Base-by-base conservation (phyloP, 1,140 invertebrate species). In the Macrostomum lignano region DNA sequence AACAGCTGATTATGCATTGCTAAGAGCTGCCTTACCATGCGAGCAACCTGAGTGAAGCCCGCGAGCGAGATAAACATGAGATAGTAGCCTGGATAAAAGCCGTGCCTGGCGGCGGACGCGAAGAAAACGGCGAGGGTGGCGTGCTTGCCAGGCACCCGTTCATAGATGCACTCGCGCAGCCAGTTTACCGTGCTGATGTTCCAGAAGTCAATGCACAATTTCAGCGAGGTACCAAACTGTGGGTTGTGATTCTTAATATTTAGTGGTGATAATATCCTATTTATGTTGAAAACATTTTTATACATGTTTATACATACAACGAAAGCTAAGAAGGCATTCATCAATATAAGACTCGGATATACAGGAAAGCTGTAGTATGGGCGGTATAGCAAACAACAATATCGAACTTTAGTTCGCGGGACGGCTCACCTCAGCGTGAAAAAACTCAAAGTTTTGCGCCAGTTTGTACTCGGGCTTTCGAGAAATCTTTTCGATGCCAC, bases 401-500 rank as follows among this genome's bases (percentile, higher is more conserved):
- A 24, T n/a, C n/a, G 9, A 24, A 24, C 9, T 24, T 9, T 24
- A 9, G n/a, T 9, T 24, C 23, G 23, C 9, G 9, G 23, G n/a
- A 24, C 23, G 3, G 15, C 19, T 28, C 19, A 28, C 81, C 69
- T 94, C 86, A 51, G 93, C 75, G 40, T 67, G 65, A 21, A 72
- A 58, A 35, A 82, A 70, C 51, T 86, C 69, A 9, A 91, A 74
- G 51, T 91, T 93, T 14, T 77, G 74, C 41, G 77, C 65, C 9
- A 75, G 65, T 57, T 91, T 74, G 82, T 82, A 94, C 34, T 54
- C 52, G 1, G 57, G 44, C 21, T 64, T 57, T 20, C 74, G 74
- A 3, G 26, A 5, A 24, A 71, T 55, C 22, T 67, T 58, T 43
- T 71, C 65, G 44, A 70, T 77, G 1, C 79, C 78, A 46, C 69